These are phyloP conservation scores for Drosophila robusta DNA, from an alignment of 2,888 invertebrate species.

Conservation along the genomic window DNA sequence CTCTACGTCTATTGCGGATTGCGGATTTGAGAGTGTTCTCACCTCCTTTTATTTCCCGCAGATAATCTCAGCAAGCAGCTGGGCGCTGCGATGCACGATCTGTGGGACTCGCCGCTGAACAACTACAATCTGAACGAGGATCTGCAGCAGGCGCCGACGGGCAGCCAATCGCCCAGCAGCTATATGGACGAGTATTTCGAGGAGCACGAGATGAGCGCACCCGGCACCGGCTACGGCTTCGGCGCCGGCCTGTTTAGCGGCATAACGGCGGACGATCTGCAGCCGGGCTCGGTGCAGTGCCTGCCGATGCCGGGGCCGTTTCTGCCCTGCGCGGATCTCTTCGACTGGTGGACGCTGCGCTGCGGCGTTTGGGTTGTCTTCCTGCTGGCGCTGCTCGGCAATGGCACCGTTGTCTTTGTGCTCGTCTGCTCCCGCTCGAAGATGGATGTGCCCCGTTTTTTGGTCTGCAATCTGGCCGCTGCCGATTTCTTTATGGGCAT, in stretches of 20 bases:
- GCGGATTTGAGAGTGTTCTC: neutral
- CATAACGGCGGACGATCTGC: constrained; percentile 78
- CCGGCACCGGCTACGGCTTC: constrained; percentile 63
- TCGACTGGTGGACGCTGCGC: constrained; percentile 98
- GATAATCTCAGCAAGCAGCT: constrained; percentile 91
- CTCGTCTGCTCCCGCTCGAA: constrained; percentile 95
- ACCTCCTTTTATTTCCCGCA: constrained; percentile 66
- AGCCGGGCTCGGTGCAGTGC: constrained; percentile 87
- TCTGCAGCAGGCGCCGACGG: constrained; percentile 48
- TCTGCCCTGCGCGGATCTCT: constrained; percentile 97
- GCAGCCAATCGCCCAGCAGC: constrained; percentile 80
- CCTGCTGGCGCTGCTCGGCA: constrained; percentile 96
- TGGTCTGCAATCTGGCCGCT: constrained; percentile 98
- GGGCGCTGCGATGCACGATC: constrained; percentile 89
- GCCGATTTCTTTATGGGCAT: constrained; percentile 99
- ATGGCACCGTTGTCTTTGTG: constrained; percentile 97
- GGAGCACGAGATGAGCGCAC: constrained; percentile 85
- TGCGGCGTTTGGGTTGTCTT: constrained; percentile 99
- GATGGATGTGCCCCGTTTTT: constrained; percentile 98
- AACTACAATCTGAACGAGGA: constrained; percentile 60
- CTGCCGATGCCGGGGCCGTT: constrained; percentile 96
- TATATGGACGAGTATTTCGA: constrained; percentile 91
- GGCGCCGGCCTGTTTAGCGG: constrained; percentile 81
- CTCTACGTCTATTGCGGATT: no score
- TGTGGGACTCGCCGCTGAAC: constrained; percentile 86